These are phyloP conservation scores for Tinamus major DNA, from an alignment of 2,797 vertebrate genomes.

Conservation along the genomic window DNA sequence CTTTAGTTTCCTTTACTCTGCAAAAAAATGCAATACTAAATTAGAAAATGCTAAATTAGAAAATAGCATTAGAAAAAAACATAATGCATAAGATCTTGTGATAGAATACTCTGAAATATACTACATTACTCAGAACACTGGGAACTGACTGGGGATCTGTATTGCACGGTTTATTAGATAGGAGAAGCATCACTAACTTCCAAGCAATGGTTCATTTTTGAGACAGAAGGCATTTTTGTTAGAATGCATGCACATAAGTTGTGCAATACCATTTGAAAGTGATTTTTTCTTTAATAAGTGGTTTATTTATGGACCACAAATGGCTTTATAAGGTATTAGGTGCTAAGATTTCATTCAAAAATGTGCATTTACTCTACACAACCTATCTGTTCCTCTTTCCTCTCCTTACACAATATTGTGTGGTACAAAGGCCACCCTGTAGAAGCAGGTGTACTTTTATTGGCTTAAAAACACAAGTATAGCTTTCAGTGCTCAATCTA, in stretches of 20 bases:
- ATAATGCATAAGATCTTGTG: not conserved
- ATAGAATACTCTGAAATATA: not conserved
- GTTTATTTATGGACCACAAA: not conserved
- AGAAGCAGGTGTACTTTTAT: not conserved
- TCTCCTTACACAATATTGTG: not conserved
- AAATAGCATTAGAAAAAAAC: not conserved
- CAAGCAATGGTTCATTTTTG: not conserved
- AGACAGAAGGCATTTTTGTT: not conserved
- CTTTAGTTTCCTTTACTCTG: not conserved
- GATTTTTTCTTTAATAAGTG: not conserved
- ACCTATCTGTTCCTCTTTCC: not conserved
- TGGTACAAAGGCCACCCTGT: not conserved
- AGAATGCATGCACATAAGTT: not conserved
- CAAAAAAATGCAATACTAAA: not conserved
- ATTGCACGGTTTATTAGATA: not conserved
- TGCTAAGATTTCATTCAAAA: not conserved
- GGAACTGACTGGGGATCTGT: not conserved
- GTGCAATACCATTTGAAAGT: not conserved
- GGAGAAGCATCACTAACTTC: slow-evolving; percentile 8
- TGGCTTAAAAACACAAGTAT: not conserved
- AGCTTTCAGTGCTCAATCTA: not conserved
- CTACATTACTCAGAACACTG: not conserved
- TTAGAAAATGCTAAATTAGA: not conserved
- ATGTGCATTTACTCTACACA: not conserved
- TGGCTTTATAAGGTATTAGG: not conserved